Percentiles rank a stretch among this genome's conserved stretches.
These are phyloP conservation scores for Lasioglossum morio DNA, from an alignment of 2,888 invertebrate species.

Conservation along the genomic window DNA sequence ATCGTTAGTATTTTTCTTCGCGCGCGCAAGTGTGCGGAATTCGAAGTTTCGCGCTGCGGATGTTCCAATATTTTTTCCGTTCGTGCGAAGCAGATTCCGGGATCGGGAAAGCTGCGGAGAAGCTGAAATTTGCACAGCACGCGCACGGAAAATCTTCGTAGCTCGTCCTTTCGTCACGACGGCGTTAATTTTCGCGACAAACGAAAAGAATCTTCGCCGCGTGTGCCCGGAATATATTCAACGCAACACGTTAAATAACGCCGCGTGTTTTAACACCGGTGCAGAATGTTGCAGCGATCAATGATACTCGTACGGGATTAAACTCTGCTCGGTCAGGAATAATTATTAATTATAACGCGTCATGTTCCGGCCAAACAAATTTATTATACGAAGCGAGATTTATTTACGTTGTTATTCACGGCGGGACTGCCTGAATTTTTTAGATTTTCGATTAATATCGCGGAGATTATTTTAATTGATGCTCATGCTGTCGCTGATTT, in stretches of 20 bases:
- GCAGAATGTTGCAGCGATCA: not conserved
- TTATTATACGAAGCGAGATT: not conserved
- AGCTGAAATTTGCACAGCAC: not conserved
- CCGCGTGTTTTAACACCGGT: not conserved
- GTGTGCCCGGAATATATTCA: not conserved
- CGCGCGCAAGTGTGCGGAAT: slow-evolving; percentile 30
- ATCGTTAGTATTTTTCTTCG: slow-evolving; percentile 67
- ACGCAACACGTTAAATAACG: not conserved
- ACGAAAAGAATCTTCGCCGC: not conserved
- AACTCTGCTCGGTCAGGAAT: not conserved
- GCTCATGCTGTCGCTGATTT: not conserved
- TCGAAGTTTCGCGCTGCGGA: slow-evolving; percentile 38
- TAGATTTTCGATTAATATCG: not conserved
- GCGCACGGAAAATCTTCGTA: not conserved
- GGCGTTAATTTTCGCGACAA: not conserved
- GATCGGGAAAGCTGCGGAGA: not conserved
- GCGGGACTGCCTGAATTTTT: not conserved
- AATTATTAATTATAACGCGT: not conserved
- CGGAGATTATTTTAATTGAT: not conserved
- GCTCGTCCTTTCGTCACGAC: not conserved
- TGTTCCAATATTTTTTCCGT: not conserved
- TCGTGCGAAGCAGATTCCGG: not conserved
- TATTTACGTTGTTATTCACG: not conserved
- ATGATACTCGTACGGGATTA: not conserved
- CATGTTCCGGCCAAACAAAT: not conserved